Percentiles rank a stretch among this genome's conserved stretches.
phyloP scores from a whole-genome alignment of 2,797 vertebrate species.

The Aldrovandia affinis region DNA sequence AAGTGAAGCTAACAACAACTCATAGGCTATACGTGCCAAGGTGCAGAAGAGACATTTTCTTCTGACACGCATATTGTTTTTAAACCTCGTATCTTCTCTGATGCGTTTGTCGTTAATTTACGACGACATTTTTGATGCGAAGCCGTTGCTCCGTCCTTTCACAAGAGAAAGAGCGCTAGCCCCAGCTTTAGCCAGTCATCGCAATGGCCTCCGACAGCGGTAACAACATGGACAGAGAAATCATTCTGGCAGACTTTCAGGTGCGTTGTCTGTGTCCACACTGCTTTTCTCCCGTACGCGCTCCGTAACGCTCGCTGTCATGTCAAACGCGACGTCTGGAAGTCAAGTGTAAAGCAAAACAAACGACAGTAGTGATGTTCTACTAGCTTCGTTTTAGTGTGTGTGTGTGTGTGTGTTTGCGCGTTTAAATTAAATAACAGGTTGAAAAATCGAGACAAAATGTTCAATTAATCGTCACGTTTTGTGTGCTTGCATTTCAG shows the following conservation, averaged over 20 bases:
- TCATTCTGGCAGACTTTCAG: constrained; percentile 99
- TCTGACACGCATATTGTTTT: constrained; percentile 20
- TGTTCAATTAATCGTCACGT: too few species aligned
- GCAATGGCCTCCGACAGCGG: constrained; percentile 92
- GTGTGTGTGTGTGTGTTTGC: neutral
- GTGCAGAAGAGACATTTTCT: neutral
- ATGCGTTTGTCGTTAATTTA: constrained; percentile 38
- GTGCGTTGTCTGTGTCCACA: constrained; percentile 68
- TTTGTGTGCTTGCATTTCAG: too few species aligned
- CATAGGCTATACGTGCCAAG: neutral
- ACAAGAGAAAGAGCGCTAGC: constrained; percentile 23
- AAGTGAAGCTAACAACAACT: constrained; percentile 5
- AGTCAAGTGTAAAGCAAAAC: too few species aligned
- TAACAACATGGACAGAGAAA: constrained; percentile 95
- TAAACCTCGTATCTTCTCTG: constrained; percentile 19
- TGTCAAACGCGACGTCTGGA: neutral
- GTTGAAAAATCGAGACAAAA: too few species aligned
- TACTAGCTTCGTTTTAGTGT: neutral
- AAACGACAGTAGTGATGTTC: neutral
- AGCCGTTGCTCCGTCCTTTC: constrained; percentile 48
- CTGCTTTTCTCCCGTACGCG: neutral
- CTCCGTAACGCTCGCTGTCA: neutral
- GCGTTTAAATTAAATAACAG: neutral
- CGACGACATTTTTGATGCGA: constrained; percentile 42
- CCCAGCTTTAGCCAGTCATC: constrained; percentile 76